phyloP scores from a whole-genome alignment of 2,113 vertebrate genomes.

The Podilymbus podiceps region DNA sequence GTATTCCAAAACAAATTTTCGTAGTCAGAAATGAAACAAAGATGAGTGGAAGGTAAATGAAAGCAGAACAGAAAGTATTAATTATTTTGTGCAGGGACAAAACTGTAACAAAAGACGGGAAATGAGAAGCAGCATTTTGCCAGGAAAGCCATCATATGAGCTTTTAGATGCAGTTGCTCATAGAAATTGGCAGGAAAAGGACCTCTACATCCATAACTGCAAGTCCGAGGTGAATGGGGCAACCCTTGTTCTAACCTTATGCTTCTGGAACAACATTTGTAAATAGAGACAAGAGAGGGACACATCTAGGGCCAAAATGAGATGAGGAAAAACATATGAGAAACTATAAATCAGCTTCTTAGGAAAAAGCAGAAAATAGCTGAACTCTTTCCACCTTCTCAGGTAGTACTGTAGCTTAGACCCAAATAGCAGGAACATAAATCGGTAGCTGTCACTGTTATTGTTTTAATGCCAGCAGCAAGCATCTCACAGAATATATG shows the following conservation, averaged over 20 bases:
- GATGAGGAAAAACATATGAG: not conserved
- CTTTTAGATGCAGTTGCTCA: not conserved
- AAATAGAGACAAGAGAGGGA: not conserved
- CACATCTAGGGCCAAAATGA: not conserved
- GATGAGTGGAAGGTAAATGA: not conserved
- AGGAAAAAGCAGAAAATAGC: not conserved
- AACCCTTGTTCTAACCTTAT: not conserved
- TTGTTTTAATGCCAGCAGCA: not conserved
- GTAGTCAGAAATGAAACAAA: not conserved
- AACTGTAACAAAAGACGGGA: not conserved
- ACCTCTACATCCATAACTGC: not conserved
- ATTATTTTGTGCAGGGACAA: not conserved
- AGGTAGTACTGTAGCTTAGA: not conserved
- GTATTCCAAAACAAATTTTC: conserved; percentile 9
- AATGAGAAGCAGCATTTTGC: not conserved
- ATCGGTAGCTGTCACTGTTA: not conserved
- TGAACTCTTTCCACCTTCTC: not conserved
- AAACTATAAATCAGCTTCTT: not conserved
- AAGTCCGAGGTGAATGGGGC: not conserved
- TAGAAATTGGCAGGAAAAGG: not conserved
- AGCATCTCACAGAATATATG: not conserved
- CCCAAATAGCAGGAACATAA: not conserved
- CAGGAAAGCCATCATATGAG: not conserved
- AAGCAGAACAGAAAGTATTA: not conserved
- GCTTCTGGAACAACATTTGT: not conserved